phyloP scores from a whole-genome alignment of 2,888 invertebrate species.

The Lingula anatina region DNA sequence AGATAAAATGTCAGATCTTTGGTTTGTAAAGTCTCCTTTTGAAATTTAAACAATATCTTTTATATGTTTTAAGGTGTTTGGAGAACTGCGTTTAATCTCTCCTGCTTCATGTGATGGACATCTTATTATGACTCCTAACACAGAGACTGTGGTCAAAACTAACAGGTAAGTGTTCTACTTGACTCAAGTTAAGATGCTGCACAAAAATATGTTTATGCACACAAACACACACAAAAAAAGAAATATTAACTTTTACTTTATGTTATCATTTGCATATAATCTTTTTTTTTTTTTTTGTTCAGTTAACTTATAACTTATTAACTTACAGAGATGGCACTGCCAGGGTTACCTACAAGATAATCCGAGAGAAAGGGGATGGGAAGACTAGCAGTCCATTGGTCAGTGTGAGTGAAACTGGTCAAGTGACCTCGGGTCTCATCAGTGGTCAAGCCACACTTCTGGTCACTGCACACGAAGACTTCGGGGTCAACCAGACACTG shows the following conservation, averaged over 20 bases:
- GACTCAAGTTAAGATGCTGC: neutral
- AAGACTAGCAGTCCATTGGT: too few species aligned
- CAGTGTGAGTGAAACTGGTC: too few species aligned
- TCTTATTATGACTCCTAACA: conserved; percentile 66
- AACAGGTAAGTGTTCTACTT: conserved; percentile 55
- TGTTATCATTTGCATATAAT: too few species aligned
- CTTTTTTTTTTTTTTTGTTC: too few species aligned
- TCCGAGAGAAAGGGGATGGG: conserved; percentile 13
- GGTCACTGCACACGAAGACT: conserved; percentile 59
- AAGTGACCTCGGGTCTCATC: conserved; percentile 33
- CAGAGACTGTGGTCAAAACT: conserved; percentile 63
- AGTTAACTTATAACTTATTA: neutral
- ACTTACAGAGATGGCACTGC: conserved; percentile 40
- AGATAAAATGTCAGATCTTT: too few species aligned
- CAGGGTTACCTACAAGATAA: conserved; percentile 29
- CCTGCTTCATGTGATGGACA: conserved; percentile 58
- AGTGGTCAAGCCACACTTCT: conserved; percentile 58
- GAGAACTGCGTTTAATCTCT: conserved; percentile 60
- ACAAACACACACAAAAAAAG: too few species aligned
- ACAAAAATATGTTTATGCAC: too few species aligned
- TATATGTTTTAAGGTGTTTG: conserved; percentile 59
- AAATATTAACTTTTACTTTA: too few species aligned
- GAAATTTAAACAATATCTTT: too few species aligned
- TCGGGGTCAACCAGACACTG: conserved; percentile 61
- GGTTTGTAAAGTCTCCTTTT: too few species aligned